Conservation (phyloP, 2,797 vertebrate species). For the Phylloscopus collybita region DNA sequence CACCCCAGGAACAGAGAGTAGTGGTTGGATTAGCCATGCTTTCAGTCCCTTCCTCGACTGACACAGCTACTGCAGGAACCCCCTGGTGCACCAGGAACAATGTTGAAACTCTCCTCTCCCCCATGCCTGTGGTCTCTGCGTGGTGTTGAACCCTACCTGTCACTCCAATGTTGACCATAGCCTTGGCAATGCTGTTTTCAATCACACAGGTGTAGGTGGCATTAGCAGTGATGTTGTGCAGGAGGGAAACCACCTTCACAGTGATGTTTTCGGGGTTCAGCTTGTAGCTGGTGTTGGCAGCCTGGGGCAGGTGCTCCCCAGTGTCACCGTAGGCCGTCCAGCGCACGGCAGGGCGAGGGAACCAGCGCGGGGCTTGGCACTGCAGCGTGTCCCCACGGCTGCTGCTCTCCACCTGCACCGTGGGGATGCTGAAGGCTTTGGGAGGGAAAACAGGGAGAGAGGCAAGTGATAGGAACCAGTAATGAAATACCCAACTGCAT, state of each 20-base stretch:
- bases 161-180: slow-evolving; percentile 73
- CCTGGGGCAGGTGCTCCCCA: slow-evolving; percentile 53
- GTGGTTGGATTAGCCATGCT: not conserved
- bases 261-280: slow-evolving; percentile 69
- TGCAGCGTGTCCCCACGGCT: slow-evolving; percentile 43
- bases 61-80: not conserved
- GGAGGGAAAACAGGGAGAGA: not conserved
- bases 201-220: slow-evolving; percentile 80
- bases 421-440: slow-evolving; percentile 79
- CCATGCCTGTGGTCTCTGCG: accelerated
- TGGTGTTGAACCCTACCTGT: slow-evolving; percentile 75
- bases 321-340: slow-evolving; percentile 63
- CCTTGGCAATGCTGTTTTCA: slow-evolving; percentile 80
- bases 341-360: slow-evolving; percentile 76
- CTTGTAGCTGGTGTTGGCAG: slow-evolving; percentile 63
- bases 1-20: not conserved
- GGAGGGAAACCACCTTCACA: slow-evolving; percentile 72
- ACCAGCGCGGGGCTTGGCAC: slow-evolving; percentile 79
- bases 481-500: not conserved
- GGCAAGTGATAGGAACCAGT: not conserved
- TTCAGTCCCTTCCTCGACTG: not conserved
- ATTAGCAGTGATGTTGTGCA: slow-evolving; percentile 61
- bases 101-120: not conserved
- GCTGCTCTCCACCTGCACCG: slow-evolving; percentile 53
- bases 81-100: not conserved